Conservation (phyloP, 1,140 invertebrate genomes). For the Ceratitis capitata region DNA sequence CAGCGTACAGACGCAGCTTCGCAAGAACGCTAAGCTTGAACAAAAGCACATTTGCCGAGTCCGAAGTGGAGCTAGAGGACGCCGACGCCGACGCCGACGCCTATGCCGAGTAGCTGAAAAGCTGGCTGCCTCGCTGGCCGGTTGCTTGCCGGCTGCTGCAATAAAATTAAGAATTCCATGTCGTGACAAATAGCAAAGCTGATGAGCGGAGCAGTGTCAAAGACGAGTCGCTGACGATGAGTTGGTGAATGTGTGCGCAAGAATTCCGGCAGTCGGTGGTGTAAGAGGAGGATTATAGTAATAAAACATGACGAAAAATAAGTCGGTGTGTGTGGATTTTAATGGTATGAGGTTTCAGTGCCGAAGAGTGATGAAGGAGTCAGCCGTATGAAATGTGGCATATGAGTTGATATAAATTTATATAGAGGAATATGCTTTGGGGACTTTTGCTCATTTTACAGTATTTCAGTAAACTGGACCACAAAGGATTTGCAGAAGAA, state of each 20-base stretch:
- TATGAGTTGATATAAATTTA: not conserved
- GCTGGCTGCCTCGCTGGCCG: not conserved
- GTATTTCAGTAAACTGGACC: not conserved
- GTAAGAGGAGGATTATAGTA: not conserved
- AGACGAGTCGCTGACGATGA: not conserved
- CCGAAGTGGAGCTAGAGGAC: not conserved
- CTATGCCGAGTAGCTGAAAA: too few species aligned
- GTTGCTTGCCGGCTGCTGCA: constrained; percentile 55
- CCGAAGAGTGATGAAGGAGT: too few species aligned
- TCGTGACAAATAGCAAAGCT: constrained; percentile 58
- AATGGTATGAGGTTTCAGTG: not conserved
- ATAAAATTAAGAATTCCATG: constrained; percentile 64
- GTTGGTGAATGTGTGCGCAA: not conserved
- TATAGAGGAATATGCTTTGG: not conserved
- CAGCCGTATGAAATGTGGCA: not conserved
- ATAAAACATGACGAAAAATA: not conserved
- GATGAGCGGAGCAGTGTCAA: not conserved
- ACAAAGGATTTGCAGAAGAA: not conserved
- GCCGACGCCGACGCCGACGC: not conserved
- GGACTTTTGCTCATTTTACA: not conserved
- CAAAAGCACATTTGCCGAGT: not conserved
- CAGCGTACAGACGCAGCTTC: not conserved
- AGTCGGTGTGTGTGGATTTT: not conserved
- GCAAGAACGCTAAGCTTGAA: not conserved
- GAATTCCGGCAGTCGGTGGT: not conserved